Base-by-base conservation (phyloP, 2,797 vertebrate genomes). In the Sebastes reedi region DNA sequence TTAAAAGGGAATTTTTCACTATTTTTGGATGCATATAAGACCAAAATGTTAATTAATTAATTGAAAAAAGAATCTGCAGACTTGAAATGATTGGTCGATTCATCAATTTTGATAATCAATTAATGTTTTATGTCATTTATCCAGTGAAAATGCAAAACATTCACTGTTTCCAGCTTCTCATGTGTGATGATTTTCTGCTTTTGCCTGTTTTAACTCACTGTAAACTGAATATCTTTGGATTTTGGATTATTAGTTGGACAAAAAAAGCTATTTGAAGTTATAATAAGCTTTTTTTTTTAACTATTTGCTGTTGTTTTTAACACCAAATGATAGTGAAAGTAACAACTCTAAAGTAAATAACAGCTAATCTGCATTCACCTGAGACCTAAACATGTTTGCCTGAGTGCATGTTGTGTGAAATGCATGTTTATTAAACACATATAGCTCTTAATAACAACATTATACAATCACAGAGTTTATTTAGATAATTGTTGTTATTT, bases 31-130 rank as follows among this genome's bases (percentile, higher is more conserved):
- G 34, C 11, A 36, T 34, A 4, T 12, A 36, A 36, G 34, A 36
- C 34, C 34, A 36, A 36, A 36, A 12, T 12, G 34, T 36, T 12
- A 36, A 12, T 36, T 12, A 12, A 36, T 36, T 36, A 36, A 36
- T 12, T 36, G 34, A 36, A 36, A 36, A 36, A 12, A 36, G 2
- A 36, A 36, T 36, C 34, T 36, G 34, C 34, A 36, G 36, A 14
- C 36, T 1, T 39, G 13, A 14, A 36, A 36, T 0, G 10, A 36
- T 36, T 36, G 34, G 34, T 36, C 0, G 34, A 36, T 4, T 36
- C 34, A 36, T 42, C 4, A 2, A 4, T 22, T 16, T 29, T 14
- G 12, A 64, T 14, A 13, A 39, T 16, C 2, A 22, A 8, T 20
- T 5, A 8, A 20, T 11, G 11, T 2, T 30, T 52, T 6, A 46